Evolutionary conservation across 2,888 invertebrate species (phyloP).

Genomic region (Formica aserva): DNA sequence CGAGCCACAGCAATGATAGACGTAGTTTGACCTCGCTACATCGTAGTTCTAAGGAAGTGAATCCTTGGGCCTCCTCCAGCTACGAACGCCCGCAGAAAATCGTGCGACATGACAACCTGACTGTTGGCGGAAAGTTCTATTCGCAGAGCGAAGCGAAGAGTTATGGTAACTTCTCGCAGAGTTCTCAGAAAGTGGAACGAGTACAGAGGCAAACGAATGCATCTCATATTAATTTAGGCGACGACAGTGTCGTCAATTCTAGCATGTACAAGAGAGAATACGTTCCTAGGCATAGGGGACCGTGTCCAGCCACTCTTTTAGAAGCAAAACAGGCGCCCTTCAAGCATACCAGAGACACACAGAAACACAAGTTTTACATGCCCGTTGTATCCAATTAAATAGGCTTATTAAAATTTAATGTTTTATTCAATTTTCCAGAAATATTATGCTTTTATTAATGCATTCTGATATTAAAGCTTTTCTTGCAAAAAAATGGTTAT

Average conservation of each 20-base stretch:
- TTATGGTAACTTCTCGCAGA: constrained; percentile 89
- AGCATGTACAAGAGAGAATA: constrained; percentile 92
- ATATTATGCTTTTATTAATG: background rate
- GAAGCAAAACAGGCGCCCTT: constrained; percentile 92
- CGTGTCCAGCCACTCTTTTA: constrained; percentile 93
- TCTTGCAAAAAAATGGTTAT: background rate
- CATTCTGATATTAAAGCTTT: background rate
- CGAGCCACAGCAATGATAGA: constrained; percentile 90
- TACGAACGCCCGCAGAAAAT: constrained; percentile 89
- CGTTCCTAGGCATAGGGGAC: constrained; percentile 90
- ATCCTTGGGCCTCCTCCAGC: constrained; percentile 86
- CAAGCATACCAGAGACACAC: constrained; percentile 94
- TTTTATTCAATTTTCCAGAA: background rate
- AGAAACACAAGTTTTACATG: constrained; percentile 94
- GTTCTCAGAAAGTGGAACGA: constrained; percentile 87
- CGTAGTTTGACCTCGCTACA: constrained; percentile 93
- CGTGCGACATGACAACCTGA: constrained; percentile 89
- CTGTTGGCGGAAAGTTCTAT: constrained; percentile 91
- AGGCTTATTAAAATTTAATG: background rate
- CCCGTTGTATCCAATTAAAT: constrained; percentile 87
- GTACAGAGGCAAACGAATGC: constrained; percentile 89
- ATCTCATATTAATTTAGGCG: constrained; percentile 92
- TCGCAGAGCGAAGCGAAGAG: constrained; percentile 91
- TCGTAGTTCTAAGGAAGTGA: constrained; percentile 89
- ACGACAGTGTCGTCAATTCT: constrained; percentile 88